These are phyloP conservation scores for Prosapia bicincta DNA, from an alignment of 2,888 invertebrate species.

Conservation along the genomic window DNA sequence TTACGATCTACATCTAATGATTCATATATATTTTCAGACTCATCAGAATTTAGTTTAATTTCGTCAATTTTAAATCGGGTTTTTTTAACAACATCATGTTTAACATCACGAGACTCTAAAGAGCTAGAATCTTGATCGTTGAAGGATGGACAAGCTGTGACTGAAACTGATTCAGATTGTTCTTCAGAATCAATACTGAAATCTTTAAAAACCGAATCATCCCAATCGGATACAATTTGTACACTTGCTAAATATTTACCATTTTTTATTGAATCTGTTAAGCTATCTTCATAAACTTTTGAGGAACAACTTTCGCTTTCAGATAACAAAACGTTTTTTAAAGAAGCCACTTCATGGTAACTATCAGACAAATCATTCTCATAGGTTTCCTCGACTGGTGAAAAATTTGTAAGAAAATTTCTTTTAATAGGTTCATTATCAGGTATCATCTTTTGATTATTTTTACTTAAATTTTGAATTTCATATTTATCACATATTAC, in stretches of 20 bases:
- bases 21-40: constrained; percentile 13
- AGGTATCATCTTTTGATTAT: not conserved
- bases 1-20: not conserved
- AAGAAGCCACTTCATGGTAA: constrained; percentile 1
- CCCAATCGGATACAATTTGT: constrained; percentile 25
- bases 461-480: not conserved
- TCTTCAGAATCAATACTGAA: constrained; percentile 18
- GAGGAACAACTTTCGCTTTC: constrained; percentile 11
- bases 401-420: not conserved
- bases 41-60: constrained; percentile 11
- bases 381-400: not conserved
- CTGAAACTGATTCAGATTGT: not conserved
- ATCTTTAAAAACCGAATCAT: constrained; percentile 13
- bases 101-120: not conserved
- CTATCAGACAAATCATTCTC: not conserved
- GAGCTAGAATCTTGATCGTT: constrained; percentile 13
- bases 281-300: constrained; percentile 15
- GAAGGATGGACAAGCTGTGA: not conserved
- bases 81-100: constrained; percentile 10
- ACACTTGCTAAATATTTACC: constrained; percentile 25
- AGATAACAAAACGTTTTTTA: constrained; percentile 8
- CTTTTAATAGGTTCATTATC: not conserved
- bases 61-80: constrained; percentile 15
- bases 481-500: constrained; percentile 21
- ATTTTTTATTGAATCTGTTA: constrained; percentile 11